These are phyloP conservation scores for Hirudinaria manillensis DNA, from an alignment of 2,888 invertebrate species.

Conservation along the genomic window DNA sequence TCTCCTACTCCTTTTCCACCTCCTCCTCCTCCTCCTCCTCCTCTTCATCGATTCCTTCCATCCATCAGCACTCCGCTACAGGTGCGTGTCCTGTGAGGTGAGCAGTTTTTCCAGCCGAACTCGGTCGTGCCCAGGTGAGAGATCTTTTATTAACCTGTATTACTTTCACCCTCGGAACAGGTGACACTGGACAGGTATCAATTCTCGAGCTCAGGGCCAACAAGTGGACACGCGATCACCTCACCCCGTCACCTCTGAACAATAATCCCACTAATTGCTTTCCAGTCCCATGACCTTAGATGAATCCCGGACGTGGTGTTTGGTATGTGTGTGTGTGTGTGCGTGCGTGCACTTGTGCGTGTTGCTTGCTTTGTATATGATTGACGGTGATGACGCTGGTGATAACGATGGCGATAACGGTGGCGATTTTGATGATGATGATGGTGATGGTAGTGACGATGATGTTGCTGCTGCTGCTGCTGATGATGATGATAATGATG, in stretches of 20 bases:
- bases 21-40: constrained; percentile 6
- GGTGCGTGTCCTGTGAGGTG: no score
- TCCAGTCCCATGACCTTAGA: not conserved
- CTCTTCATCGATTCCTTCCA: not conserved
- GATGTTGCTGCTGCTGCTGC: no score
- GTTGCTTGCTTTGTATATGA: not conserved
- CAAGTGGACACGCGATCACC: no score
- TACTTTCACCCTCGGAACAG: no score
- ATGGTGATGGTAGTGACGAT: no score
- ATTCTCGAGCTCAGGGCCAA: no score
- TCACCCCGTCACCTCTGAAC: no score
- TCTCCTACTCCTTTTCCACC: not conserved
- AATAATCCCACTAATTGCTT: not conserved
- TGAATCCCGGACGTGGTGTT: not conserved
- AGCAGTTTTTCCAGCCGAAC: no score
- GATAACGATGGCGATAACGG: constrained; percentile 25
- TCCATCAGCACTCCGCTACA: constrained; percentile 2
- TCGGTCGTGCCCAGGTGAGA: no score
- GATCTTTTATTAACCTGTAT: no score
- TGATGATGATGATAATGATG: no score
- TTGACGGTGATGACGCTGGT: constrained; percentile 23
- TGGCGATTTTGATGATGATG: constrained; percentile 27
- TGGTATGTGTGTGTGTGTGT: not conserved
- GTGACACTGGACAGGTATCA: no score
- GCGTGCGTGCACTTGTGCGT: not conserved